These are phyloP conservation scores for Sus cebifrons DNA, from an alignment of 2,797 vertebrate genomes.

Conservation along the genomic window DNA sequence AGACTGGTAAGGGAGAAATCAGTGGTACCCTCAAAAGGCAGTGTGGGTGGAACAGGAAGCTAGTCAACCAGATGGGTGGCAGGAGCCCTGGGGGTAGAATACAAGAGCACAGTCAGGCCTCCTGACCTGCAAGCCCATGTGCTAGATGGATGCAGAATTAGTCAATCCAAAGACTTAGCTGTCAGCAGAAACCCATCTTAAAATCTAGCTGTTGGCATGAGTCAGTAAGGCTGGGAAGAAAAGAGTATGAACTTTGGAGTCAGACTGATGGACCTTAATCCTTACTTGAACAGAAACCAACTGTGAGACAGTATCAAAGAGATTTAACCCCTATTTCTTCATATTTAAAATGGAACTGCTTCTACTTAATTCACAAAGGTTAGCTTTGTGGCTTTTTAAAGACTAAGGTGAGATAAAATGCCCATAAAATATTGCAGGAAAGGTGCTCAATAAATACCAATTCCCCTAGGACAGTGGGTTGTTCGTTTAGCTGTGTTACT, in stretches of 20 bases:
- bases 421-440: not conserved
- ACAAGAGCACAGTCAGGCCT: not conserved
- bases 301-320: not conserved
- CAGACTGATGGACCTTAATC: not conserved
- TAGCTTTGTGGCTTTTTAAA: not conserved
- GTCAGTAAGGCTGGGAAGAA: not conserved
- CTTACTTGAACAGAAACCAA: conserved; percentile 37
- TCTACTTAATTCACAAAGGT: not conserved
- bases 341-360: conserved; percentile 18
- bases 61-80: not conserved
- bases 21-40: not conserved
- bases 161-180: not conserved
- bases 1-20: not conserved
- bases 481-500: conserved; percentile 4
- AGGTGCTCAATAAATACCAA: not conserved
- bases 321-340: not conserved
- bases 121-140: not conserved
- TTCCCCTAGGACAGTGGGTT: not conserved
- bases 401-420: conserved; percentile 25
- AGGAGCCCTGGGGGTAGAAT: not conserved
- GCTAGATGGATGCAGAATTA: not conserved
- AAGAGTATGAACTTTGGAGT: conserved; percentile 21
- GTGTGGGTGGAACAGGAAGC: not conserved
- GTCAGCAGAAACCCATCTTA: not conserved
- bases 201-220: not conserved